Evolutionary conservation across 2,113 vertebrate genomes (phyloP).

Genomic region (Erythrocercus mccallii): DNA sequence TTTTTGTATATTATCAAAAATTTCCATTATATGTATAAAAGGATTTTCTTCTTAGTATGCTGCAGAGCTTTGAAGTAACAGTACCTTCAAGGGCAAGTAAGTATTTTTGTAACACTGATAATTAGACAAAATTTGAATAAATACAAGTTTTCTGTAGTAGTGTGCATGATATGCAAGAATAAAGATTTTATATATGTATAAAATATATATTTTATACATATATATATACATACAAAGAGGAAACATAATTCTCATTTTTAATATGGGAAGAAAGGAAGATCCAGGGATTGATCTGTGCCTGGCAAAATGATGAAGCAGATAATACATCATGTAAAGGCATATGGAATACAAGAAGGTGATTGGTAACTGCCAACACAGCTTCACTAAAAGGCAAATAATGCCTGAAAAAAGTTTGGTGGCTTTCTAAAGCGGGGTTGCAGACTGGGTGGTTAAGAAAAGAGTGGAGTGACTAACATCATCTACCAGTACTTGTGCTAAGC

Average conservation of each 20-base stretch:
- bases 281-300: neutral
- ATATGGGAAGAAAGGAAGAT: neutral
- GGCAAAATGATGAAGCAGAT: neutral
- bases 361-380: neutral
- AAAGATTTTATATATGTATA: neutral
- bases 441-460: neutral
- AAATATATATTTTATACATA: neutral
- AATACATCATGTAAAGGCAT: neutral
- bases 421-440: neutral
- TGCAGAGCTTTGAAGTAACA: neutral
- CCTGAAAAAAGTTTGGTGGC: neutral
- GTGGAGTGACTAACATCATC: neutral
- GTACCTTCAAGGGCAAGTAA: neutral
- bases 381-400: neutral
- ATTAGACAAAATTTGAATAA: neutral
- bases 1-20: neutral
- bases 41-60: neutral
- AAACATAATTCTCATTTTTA: neutral
- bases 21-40: neutral
- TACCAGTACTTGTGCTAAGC: neutral
- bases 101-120: neutral
- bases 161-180: neutral
- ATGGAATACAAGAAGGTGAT: neutral
- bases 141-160: neutral
- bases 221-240: neutral